Conservation (phyloP, 2,888 invertebrate genomes). For the Noctuana brunneofusca region DNA sequence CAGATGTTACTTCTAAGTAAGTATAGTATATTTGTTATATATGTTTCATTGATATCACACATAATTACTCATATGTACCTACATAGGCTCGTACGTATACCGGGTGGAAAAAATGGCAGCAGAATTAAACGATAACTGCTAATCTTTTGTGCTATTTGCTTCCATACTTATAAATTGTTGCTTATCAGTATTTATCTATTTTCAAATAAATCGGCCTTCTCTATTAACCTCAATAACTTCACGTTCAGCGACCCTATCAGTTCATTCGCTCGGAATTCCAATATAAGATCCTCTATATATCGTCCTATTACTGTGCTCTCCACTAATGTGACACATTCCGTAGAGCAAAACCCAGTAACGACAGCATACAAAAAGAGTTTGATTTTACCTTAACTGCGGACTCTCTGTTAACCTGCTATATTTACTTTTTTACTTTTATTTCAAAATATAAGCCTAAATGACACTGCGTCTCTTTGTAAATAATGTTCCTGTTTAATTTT, state of each 20-base stretch:
- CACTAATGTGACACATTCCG: conserved; percentile 31
- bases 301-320: conserved; percentile 21
- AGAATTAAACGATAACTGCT: too few relatives aligned
- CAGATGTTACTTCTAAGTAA: neutral
- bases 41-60: too few relatives aligned
- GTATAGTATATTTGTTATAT: too few relatives aligned
- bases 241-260: conserved; percentile 9
- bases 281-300: conserved; percentile 28
- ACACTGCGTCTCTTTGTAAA: too few relatives aligned
- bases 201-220: neutral
- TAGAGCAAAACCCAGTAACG: conserved; percentile 29
- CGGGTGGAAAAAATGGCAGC: too few relatives aligned
- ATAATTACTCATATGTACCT: too few relatives aligned
- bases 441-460: neutral
- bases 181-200: too few relatives aligned
- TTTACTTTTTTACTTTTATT: neutral
- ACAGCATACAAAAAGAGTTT: conserved; percentile 22
- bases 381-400: neutral
- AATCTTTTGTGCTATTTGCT: too few relatives aligned
- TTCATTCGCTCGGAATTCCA: conserved; percentile 29
- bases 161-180: too few relatives aligned
- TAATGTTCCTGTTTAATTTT: too few relatives aligned
- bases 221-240: neutral
- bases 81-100: too few relatives aligned
- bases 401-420: too few relatives aligned